Base-by-base conservation (phyloP, 2,888 invertebrate genomes). In the Drosophila bunnanda region DNA sequence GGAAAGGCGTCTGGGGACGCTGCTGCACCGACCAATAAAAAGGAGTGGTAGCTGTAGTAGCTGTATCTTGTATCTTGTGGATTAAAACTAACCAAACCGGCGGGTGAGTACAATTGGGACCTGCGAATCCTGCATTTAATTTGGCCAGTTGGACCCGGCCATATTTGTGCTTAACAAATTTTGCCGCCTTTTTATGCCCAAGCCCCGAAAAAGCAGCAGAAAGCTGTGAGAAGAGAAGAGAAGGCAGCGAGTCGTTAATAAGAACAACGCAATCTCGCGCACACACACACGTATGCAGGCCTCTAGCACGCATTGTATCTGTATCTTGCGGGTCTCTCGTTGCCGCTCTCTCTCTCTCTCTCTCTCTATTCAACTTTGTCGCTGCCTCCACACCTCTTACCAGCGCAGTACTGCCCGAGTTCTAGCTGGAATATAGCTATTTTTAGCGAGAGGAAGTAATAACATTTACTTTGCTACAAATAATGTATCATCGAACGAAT, bases 131-230 rank as follows among this genome's bases (percentile, higher is more conserved):
- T 52, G 20, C 53, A 53, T 34, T 55, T 59, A 58, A 44, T 46
- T 28, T 53, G 64, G 32, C 43, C 65, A 69, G 52, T 50, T 69
- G 43, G 20, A 48, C 64, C 52, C 60, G 71, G 54, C 66, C 72
- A 72, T 55, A 72, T 69, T 74, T 75, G 22, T 68, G 62, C 46
- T 67, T 57, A 56, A 72, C 69, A 74, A 74, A 55, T 86, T 82
- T 87, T 87, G 84, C 88, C 85, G 82, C 88, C 88, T 82, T 87
- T 87, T 81, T 87, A 68, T 79, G 71, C 64, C 66, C 76, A 71
- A 80, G 62, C 73, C 68, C 59, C 65, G 67, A 69, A 82, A 85
- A 82, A 68, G 56, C 68, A 67, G 73, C 75, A 76, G 67, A 50
- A 56, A 64, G 64, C 69, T 71, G 77, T 50, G 48, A 57, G 62